Percentiles rank a stretch among this genome's conserved stretches.
phyloP scores from a whole-genome alignment of 2,888 invertebrate genomes.

The Frankliniella intonsa region DNA sequence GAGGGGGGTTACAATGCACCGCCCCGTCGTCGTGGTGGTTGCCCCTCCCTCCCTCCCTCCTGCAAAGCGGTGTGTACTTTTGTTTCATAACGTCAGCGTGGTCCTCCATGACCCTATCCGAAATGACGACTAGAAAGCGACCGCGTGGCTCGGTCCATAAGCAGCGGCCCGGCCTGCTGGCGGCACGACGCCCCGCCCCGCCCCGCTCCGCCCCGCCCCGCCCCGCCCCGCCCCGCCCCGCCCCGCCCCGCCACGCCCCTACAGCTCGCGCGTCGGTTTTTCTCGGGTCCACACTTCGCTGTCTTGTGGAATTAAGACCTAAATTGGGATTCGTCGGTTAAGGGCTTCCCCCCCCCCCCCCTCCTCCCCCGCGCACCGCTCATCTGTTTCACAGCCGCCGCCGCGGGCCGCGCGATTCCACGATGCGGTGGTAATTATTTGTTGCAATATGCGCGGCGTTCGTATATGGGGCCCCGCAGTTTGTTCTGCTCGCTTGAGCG shows the following conservation, averaged over 20 bases:
- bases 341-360: neutral
- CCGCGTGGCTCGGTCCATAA: neutral
- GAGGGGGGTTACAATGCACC: neutral
- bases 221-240: too few relatives aligned
- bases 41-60: neutral
- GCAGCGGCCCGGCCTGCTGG: neutral
- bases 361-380: neutral
- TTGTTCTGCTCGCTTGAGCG: neutral
- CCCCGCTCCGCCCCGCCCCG: too few relatives aligned
- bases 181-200: neutral
- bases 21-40: too few relatives aligned
- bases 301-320: conserved; percentile 21
- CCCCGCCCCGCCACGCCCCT: neutral
- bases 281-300: neutral
- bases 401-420: neutral
- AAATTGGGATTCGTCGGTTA: conserved; percentile 8
- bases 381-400: too few relatives aligned
- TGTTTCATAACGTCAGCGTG: neutral
- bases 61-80: neutral
- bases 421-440: conserved; percentile 22
- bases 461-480: neutral
- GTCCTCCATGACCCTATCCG: neutral
- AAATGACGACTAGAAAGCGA: conserved; percentile 6
- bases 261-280: neutral
- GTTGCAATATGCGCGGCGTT: conserved; percentile 8